Evolutionary conservation across 2,888 invertebrate species (phyloP).

Genomic region (Amaurobius ferox): DNA sequence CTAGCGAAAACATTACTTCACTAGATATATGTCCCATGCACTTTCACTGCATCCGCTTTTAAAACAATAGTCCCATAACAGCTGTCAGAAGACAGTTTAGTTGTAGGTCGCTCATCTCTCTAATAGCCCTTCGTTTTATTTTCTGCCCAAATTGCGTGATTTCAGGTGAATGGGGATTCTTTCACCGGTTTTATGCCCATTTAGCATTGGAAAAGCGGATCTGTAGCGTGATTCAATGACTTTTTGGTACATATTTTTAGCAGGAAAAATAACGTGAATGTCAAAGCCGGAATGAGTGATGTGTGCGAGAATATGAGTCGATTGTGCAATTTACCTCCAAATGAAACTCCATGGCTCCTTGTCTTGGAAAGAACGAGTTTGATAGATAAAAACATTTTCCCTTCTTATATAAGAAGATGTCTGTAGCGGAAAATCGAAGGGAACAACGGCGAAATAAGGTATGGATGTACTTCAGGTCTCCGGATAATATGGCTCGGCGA

Average conservation of each 20-base stretch:
- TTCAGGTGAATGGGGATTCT: neutral
- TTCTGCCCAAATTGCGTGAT: neutral
- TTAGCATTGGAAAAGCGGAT: neutral
- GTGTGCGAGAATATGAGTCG: neutral
- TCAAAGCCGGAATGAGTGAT: neutral
- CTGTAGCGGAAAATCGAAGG: too few species aligned
- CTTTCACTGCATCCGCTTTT: constrained; percentile 3
- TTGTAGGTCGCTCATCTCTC: neutral
- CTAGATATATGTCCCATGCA: neutral
- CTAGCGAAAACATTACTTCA: neutral
- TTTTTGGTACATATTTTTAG: neutral
- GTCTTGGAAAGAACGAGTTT: too few species aligned
- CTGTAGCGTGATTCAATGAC: neutral
- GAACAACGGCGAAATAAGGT: too few species aligned
- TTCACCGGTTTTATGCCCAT: neutral
- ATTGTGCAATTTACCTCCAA: too few species aligned
- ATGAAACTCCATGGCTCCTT: too few species aligned
- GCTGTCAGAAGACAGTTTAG: neutral
- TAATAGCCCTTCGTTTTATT: neutral
- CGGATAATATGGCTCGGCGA: too few species aligned
- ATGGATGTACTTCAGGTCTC: too few species aligned
- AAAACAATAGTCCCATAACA: neutral
- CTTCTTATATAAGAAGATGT: too few species aligned
- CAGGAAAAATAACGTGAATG: neutral
- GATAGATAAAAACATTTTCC: too few species aligned